Base-by-base conservation (phyloP, 2,888 invertebrate genomes). In the Frankliniella intonsa region DNA sequence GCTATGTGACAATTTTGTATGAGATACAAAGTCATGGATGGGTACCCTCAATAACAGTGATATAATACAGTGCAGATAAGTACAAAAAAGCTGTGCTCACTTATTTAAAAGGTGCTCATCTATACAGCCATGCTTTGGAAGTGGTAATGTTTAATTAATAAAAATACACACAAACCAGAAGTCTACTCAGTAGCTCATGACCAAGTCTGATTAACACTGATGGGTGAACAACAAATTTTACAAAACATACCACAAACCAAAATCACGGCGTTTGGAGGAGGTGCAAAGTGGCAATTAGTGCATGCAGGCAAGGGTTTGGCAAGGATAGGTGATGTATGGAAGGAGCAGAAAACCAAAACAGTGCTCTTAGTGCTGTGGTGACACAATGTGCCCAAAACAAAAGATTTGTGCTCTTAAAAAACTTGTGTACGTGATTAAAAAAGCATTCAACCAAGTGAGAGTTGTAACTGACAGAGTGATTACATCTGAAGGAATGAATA, bases 371-470 rank as follows among this genome's bases (percentile, higher is more conserved):
- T 69, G 69, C 69, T 22, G 22, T 69, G n/a, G 69, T 69, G 69
- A 69, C 69, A 69, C 69, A 69, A 69, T 69, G 69, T 69, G 69
- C 69, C 69, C 69, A 69, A 69, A 69, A 69, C 69, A 69, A 69
- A 69, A 69, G 69, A 69, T 81, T 65, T 76, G 81, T 65, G 65
- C 81, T 69, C 50, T 81, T 65, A 80, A 81, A 76, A 81, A 76
- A 82, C 80, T 82, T 49, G 51, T 82, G 27, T 50, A 82, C 50
- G 82, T 82, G 82, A 55, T 27, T 76, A 25, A 82, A 80, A 82
- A 82, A 82, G 80, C 82, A 82, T 49, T 82, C 82, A 82, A 50
- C 80, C 82, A 82, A 80, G 82, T 82, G 82, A 76, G 82, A 82
- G 82, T 82, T 69, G 69, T 69, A 69, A 69, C 69, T 69, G 69